Conservation (phyloP, 2,797 vertebrate species). For the Peromyscus nudipes region DNA sequence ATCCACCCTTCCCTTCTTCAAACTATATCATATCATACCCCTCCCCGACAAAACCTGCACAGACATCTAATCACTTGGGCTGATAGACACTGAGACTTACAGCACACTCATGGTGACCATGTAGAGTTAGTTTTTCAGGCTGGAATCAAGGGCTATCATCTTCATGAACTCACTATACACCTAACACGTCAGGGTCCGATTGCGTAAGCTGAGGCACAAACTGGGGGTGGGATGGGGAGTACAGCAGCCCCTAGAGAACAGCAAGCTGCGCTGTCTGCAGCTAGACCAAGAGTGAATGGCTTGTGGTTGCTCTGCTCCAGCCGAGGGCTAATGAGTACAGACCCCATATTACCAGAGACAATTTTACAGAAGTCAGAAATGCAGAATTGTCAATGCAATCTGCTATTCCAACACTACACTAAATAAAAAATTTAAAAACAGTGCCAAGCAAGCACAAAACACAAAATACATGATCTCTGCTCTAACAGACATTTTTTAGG, state of each 20-base stretch:
- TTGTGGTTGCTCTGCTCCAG: background rate
- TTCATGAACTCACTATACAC: background rate
- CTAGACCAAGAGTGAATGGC: too few relatives aligned
- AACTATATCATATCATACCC: background rate
- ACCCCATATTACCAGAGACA: background rate
- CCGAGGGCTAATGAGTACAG: background rate
- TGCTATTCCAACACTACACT: conserved; percentile 11
- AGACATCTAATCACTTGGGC: background rate
- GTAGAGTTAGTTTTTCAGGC: background rate
- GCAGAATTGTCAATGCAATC: conserved; percentile 40
- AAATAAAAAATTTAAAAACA: conserved; percentile 58
- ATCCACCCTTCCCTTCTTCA: background rate
- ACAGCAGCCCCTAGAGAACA: background rate
- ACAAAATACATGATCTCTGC: background rate
- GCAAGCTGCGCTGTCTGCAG: background rate
- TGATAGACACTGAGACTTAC: background rate
- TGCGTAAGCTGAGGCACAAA: background rate
- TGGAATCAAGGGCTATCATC: background rate
- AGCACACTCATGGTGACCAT: background rate
- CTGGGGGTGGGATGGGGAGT: background rate
- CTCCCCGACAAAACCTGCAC: background rate
- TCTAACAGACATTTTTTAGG: background rate
- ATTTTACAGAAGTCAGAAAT: conserved; percentile 56
- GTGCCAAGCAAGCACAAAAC: conserved; percentile 53
- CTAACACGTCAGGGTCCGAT: background rate